These are phyloP conservation scores for Lasius fuliginosus DNA, from an alignment of 2,888 invertebrate genomes.

Conservation along the genomic window DNA sequence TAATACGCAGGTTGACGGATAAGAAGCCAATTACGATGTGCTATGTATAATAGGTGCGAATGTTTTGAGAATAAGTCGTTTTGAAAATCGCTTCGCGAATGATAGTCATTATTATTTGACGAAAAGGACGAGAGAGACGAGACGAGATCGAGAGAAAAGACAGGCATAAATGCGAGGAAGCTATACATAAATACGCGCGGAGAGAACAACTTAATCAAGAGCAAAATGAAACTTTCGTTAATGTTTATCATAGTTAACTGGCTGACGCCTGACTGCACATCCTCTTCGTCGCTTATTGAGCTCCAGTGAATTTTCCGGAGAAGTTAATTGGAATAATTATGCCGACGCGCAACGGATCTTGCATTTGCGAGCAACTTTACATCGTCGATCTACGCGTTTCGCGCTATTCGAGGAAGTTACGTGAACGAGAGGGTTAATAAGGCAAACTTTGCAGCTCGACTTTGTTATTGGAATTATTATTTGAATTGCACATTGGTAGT, in stretches of 20 bases:
- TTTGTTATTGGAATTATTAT: constrained; percentile 20
- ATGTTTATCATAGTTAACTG: constrained; percentile 54
- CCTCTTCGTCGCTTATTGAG: constrained; percentile 44
- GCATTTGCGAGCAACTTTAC: background rate
- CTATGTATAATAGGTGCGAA: constrained; percentile 11
- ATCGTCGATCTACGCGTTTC: background rate
- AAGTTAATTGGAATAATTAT: constrained; percentile 61
- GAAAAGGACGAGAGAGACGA: constrained; percentile 10
- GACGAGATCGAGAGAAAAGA: background rate
- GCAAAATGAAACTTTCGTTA: constrained; percentile 58
- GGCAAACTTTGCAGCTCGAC: background rate
- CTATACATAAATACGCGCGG: background rate
- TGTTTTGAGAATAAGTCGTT: constrained; percentile 9
- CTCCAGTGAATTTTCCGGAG: constrained; percentile 1
- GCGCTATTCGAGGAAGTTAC: background rate
- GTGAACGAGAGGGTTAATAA: background rate
- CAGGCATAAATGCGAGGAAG: background rate
- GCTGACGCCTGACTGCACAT: constrained; percentile 37
- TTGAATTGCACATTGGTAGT: background rate
- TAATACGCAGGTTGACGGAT: constrained; percentile 15
- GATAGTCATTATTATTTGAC: constrained; percentile 11
- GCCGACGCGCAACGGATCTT: background rate
- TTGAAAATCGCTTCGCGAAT: constrained; percentile 17
- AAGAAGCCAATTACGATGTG: constrained; percentile 24
- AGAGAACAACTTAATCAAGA: constrained; percentile 4